Evolutionary conservation across 2,113 vertebrate species (phyloP).

Genomic region (Taurulus bubalis): DNA sequence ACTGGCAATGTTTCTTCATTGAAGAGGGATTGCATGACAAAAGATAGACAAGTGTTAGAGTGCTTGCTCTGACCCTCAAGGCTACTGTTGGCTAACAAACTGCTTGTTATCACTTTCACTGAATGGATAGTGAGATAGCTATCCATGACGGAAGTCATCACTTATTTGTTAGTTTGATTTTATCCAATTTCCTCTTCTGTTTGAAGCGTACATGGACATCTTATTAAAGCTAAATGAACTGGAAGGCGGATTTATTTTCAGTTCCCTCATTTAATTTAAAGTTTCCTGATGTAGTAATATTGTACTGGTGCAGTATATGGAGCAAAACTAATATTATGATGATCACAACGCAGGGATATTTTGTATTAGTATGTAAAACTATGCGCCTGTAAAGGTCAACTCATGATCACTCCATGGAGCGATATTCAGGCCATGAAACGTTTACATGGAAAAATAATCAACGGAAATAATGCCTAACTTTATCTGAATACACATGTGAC

Average conservation of each 20-base stretch:
- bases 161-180: slow-evolving; percentile 34
- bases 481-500: not conserved
- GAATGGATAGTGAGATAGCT: slow-evolving; percentile 7
- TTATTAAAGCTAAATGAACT: slow-evolving; percentile 1
- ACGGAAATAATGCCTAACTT: not conserved
- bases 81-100: slow-evolving; percentile 13
- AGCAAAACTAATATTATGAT: not conserved
- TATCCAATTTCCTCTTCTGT: slow-evolving; percentile 25
- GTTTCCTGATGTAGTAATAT: not conserved
- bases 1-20: slow-evolving; percentile 3
- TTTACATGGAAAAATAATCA: not conserved
- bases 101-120: slow-evolving; percentile 37
- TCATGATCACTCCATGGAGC: not conserved
- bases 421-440: not conserved
- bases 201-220: not conserved
- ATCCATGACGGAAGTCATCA: slow-evolving; percentile 25
- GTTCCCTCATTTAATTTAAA: not conserved
- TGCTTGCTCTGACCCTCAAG: not conserved
- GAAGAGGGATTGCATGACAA: not conserved
- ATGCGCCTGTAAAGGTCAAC: not conserved
- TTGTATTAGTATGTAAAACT: not conserved
- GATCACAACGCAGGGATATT: not conserved
- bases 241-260: slow-evolving; percentile 21
- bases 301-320: not conserved
- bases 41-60: not conserved